Conservation (phyloP, 2,888 invertebrate species). For the Spicauda simplicius region DNA sequence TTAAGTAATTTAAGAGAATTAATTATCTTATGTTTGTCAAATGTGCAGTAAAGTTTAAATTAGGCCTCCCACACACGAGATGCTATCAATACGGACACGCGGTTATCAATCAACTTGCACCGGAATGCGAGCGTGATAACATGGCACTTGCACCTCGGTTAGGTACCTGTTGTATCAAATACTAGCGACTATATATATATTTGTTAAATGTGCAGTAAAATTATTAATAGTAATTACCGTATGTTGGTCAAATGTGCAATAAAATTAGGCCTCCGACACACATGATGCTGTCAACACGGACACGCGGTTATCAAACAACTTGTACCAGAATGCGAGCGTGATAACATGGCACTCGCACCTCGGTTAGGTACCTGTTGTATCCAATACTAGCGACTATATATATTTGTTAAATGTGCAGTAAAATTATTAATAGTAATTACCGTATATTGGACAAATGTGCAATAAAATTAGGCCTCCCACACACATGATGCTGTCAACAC, state of each 20-base stretch:
- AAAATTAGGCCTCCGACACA: not conserved
- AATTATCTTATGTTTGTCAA: not conserved
- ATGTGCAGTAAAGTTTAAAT: not conserved
- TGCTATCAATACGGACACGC: not conserved
- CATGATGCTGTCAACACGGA: not conserved
- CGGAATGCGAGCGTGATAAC: not conserved
- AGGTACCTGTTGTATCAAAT: not conserved
- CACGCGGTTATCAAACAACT: constrained; percentile 13
- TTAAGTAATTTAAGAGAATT: not conserved
- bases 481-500: not conserved
- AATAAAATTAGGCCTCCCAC: not conserved
- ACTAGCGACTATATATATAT: not conserved
- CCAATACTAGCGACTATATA: not conserved
- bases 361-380: not conserved
- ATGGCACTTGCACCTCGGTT: not conserved
- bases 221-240: not conserved
- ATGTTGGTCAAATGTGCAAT: not conserved
- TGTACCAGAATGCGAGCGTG: not conserved
- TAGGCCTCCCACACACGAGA: not conserved
- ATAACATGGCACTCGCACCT: not conserved
- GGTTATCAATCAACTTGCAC: constrained; percentile 9
- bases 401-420: no score
- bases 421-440: no score
- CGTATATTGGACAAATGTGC: not conserved
- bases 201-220: no score